A percentile compares a stretch with the other conserved stretches of the same genome.
These are phyloP conservation scores for Standfussiana lucernea DNA, from an alignment of 2,888 invertebrate genomes.

Conservation along the genomic window DNA sequence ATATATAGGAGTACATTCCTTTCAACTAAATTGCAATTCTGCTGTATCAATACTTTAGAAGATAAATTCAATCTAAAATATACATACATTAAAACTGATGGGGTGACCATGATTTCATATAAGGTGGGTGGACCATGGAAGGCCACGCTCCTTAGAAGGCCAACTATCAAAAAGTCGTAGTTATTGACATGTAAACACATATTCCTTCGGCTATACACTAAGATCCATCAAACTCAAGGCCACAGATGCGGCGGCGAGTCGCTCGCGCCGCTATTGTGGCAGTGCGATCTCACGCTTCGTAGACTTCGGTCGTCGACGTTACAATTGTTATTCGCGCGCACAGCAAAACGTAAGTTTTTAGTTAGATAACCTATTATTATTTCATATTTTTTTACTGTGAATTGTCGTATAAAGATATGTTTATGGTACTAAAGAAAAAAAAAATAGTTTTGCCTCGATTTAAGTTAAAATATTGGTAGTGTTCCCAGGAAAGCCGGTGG, in stretches of 20 bases:
- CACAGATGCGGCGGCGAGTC: slow-evolving; percentile 16
- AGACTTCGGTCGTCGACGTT: slow-evolving; percentile 39
- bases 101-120: too few relatives aligned
- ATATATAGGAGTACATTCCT: too few relatives aligned
- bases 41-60: too few relatives aligned
- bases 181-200: slow-evolving; percentile 3
- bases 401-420: slow-evolving; percentile 48
- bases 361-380: slow-evolving; percentile 50
- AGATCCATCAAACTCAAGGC: slow-evolving; percentile 16
- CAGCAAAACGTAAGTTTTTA: slow-evolving; percentile 13
- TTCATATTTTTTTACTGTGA: slow-evolving; percentile 49
- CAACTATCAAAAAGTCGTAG: slow-evolving; percentile 8
- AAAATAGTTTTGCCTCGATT: neutral
- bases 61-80: too few relatives aligned
- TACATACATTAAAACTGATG: too few relatives aligned
- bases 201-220: slow-evolving; percentile 8
- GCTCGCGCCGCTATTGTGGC: neutral
- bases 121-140: slow-evolving; percentile 15
- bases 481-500: slow-evolving; percentile 63
- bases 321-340: slow-evolving; percentile 42
- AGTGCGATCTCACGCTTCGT: slow-evolving; percentile 37
- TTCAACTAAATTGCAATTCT: too few relatives aligned
- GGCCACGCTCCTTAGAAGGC: slow-evolving; percentile 14
- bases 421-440: slow-evolving; percentile 8
- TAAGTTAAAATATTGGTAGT: slow-evolving; percentile 13